These are phyloP conservation scores for Gallinago paraguaiae DNA, from an alignment of 2,113 vertebrate genomes.

Conservation along the genomic window DNA sequence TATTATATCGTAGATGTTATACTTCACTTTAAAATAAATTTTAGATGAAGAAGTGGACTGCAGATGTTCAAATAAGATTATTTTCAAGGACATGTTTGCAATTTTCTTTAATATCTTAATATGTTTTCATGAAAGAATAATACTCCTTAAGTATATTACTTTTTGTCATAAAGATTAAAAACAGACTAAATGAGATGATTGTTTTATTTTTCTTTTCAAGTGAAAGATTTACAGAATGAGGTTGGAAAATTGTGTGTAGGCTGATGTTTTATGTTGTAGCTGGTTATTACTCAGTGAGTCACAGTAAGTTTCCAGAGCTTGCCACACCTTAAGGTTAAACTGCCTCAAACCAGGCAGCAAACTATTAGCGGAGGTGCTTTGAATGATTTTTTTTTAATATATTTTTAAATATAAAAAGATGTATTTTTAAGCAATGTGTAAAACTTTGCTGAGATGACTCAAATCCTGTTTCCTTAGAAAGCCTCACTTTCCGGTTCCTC, in stretches of 20 bases:
- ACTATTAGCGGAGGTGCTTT: constrained; percentile 66
- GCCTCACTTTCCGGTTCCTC: neutral
- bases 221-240: constrained; percentile 74
- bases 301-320: constrained; percentile 77
- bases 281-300: constrained; percentile 78
- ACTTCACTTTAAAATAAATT: neutral
- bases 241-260: constrained; percentile 79
- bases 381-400: constrained; percentile 1
- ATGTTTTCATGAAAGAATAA: constrained; percentile 1
- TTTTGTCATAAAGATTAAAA: constrained; percentile 30
- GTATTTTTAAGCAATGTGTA: neutral
- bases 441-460: neutral
- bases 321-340: constrained; percentile 78
- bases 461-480: neutral
- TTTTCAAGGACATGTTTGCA: neutral
- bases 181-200: constrained; percentile 59
- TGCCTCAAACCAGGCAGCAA: constrained; percentile 73
- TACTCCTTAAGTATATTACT: neutral
- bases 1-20: neutral
- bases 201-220: constrained; percentile 75
- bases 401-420: constrained; percentile 2
- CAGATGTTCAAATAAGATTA: neutral
- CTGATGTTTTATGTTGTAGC: constrained; percentile 73
- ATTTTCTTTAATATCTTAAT: neutral
- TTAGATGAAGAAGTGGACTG: neutral